phyloP scores from a whole-genome alignment of 2,888 invertebrate species.

The Phyllotreta cruciferae region DNA sequence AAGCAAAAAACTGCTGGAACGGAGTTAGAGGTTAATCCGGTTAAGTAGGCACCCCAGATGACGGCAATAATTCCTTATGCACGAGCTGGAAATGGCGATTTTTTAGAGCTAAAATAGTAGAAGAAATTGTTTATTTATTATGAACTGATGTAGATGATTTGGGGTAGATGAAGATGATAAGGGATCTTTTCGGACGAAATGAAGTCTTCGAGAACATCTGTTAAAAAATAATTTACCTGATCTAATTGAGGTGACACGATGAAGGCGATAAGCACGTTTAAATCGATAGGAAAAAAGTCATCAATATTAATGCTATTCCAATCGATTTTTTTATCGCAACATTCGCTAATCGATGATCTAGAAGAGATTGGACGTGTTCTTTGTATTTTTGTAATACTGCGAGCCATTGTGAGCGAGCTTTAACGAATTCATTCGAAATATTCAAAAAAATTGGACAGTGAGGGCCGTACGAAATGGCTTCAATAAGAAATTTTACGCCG shows the following conservation, averaged over 20 bases:
- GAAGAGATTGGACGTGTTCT: no score
- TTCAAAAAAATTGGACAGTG: conserved; percentile 31
- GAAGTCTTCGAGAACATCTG: conserved; percentile 1
- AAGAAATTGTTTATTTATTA: no score
- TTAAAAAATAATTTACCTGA: conserved; percentile 13
- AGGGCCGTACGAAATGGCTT: conserved; percentile 25
- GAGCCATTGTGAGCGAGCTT: no score
- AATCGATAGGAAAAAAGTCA: background rate
- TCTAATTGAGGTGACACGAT: background rate
- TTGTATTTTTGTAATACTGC: no score
- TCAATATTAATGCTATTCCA: no score
- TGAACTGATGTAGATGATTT: no score
- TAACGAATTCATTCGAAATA: conserved; percentile 30
- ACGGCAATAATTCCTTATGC: conserved; percentile 27
- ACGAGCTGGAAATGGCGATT: conserved; percentile 18
- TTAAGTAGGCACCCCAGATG: conserved; percentile 44
- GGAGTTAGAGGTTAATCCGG: conserved; percentile 50
- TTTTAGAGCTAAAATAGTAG: no score
- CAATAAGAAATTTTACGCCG: conserved; percentile 31
- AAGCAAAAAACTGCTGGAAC: conserved; percentile 38
- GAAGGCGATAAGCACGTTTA: background rate
- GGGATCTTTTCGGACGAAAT: background rate
- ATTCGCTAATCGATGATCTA: no score
- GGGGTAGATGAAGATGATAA: no score
- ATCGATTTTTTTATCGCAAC: no score